Percentiles rank a stretch among this genome's conserved stretches.
These are phyloP conservation scores for Xerus inauris DNA, from an alignment of 2,113 vertebrate species.

Conservation along the genomic window DNA sequence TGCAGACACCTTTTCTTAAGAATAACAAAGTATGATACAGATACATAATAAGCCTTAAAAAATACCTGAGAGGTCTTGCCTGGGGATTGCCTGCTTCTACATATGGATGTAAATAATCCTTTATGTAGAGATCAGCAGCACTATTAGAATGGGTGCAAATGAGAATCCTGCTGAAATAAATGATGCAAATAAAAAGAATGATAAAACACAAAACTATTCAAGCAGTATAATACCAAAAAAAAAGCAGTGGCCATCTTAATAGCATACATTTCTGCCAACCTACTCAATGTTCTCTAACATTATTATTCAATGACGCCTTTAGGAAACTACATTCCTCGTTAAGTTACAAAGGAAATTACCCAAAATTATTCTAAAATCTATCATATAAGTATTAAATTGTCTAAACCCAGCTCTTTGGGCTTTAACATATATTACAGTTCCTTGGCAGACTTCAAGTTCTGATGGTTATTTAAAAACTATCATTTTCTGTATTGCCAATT, in stretches of 20 bases:
- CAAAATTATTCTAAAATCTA: slow-evolving; percentile 62
- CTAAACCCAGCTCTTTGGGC: slow-evolving; percentile 41
- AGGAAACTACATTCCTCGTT: slow-evolving; percentile 63
- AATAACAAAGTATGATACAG: slow-evolving; percentile 86
- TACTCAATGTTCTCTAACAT: slow-evolving; percentile 53
- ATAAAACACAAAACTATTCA: slow-evolving; percentile 90
- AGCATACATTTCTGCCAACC: slow-evolving; percentile 75
- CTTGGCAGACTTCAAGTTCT: background rate
- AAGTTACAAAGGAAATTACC: slow-evolving; percentile 68
- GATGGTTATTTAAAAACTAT: slow-evolving; percentile 56
- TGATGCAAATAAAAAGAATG: slow-evolving; percentile 91
- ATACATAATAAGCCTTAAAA: slow-evolving; percentile 90
- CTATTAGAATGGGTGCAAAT: slow-evolving; percentile 99
- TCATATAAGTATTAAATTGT: background rate
- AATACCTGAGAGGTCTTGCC: slow-evolving; percentile 99
- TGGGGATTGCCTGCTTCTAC: slow-evolving; percentile 99
- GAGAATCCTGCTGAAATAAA: slow-evolving; percentile 95
- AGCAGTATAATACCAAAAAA: slow-evolving; percentile 87
- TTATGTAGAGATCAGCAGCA: slow-evolving; percentile 99
- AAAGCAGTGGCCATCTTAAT: slow-evolving; percentile 85
- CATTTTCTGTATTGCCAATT: background rate
- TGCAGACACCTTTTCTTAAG: slow-evolving; percentile 92
- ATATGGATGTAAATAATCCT: slow-evolving; percentile 99
- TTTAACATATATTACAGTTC: slow-evolving; percentile 53
- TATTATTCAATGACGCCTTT: slow-evolving; percentile 52